These are phyloP conservation scores for Cacatua alba DNA, from an alignment of 2,113 vertebrate species.

Conservation along the genomic window DNA sequence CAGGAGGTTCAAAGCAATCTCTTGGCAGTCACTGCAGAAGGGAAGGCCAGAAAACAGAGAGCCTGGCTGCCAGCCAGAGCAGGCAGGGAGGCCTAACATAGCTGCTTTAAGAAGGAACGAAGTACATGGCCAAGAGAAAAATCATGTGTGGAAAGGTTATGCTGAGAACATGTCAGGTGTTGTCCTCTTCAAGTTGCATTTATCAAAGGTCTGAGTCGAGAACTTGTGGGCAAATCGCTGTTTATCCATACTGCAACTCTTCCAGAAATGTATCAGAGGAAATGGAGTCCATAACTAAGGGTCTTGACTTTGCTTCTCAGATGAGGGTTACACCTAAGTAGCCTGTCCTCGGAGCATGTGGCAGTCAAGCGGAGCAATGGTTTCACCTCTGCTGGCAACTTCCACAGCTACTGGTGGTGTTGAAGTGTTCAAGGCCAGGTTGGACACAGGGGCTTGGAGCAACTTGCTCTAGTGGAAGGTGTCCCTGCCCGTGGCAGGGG, in stretches of 20 bases:
- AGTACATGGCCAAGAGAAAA: neutral
- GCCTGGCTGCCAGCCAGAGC: neutral
- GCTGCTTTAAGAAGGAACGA: neutral
- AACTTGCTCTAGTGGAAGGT: neutral
- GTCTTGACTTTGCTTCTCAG: neutral
- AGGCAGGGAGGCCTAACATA: neutral
- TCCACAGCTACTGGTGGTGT: accelerated
- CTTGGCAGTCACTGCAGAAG: accelerated
- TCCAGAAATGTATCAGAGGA: neutral
- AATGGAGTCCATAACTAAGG: neutral
- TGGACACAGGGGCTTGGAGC: neutral
- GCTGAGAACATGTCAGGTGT: neutral
- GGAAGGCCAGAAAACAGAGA: neutral
- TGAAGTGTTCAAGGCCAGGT: neutral
- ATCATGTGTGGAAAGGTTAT: accelerated
- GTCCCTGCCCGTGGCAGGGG: neutral
- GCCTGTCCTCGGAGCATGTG: neutral
- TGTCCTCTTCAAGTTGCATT: neutral
- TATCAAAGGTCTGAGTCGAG: neutral
- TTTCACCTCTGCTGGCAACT: neutral
- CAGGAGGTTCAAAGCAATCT: neutral
- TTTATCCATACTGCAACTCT: neutral
- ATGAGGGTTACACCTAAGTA: neutral
- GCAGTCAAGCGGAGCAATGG: neutral
- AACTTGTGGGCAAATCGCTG: neutral